Evolutionary conservation across 2,113 vertebrate genomes (phyloP).

Genomic region (Phrynocephalus versicolor): DNA sequence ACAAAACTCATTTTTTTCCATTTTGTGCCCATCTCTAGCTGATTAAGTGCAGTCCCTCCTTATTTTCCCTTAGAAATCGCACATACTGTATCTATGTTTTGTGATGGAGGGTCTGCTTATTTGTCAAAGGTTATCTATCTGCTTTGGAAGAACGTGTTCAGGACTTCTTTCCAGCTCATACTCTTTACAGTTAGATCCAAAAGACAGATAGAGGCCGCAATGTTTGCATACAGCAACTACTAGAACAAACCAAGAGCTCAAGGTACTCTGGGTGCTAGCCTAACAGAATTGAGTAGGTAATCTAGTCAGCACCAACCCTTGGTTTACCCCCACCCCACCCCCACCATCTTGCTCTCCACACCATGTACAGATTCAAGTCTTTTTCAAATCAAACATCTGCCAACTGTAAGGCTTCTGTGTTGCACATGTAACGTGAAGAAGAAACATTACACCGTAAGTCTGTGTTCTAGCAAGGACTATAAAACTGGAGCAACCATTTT

Average conservation of each 20-base stretch:
- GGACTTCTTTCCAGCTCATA: neutral
- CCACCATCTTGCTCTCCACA: no score
- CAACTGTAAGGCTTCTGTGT: neutral
- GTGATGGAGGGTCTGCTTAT: neutral
- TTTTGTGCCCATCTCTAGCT: no score
- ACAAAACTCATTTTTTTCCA: no score
- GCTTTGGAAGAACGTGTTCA: neutral
- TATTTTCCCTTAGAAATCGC: neutral
- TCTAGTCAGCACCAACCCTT: no score
- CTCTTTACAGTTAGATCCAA: neutral
- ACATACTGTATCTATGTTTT: neutral
- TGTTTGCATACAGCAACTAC: neutral
- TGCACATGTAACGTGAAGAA: no score
- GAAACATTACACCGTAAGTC: neutral
- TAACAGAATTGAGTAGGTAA: neutral
- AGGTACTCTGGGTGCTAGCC: neutral
- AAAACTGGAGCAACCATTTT: conserved; percentile 26
- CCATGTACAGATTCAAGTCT: neutral
- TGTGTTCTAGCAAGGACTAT: conserved; percentile 18
- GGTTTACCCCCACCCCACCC: neutral
- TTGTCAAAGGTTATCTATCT: neutral
- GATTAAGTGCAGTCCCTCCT: neutral
- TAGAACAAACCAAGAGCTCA: neutral
- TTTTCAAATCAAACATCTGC: neutral
- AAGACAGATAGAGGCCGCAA: neutral